Percentiles rank a stretch among this genome's conserved stretches.
Conservation (phyloP, 2,888 invertebrate genomes). For the Oscheius onirici region DNA sequence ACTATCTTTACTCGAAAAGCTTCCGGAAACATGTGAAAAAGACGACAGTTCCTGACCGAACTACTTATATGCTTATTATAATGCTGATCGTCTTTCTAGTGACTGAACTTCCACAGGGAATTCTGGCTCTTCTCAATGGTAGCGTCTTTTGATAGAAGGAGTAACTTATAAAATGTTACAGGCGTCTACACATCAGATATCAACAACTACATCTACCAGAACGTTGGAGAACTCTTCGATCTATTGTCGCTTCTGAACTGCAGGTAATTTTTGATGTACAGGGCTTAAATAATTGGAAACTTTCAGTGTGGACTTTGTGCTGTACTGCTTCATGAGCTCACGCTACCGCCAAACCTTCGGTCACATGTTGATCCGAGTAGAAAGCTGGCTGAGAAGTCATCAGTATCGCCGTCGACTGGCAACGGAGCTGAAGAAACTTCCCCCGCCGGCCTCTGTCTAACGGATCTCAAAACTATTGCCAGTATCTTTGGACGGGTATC, state of each 20-base stretch:
- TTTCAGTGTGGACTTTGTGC: conserved; percentile 58
- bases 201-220: conserved; percentile 58
- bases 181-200: conserved; percentile 58
- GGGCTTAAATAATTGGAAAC: no score
- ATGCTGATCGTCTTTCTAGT: conserved; percentile 62
- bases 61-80: conserved; percentile 61
- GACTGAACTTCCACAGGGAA: conserved; percentile 62
- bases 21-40: conserved; percentile 63
- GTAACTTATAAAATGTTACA: conserved; percentile 27
- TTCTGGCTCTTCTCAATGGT: conserved; percentile 60
- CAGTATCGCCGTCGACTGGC: conserved; percentile 42
- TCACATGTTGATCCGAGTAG: conserved; percentile 58
- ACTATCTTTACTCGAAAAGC: conserved; percentile 66
- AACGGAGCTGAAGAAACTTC: conserved; percentile 42
- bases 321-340: conserved; percentile 63
- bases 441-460: conserved; percentile 30
- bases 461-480: background rate
- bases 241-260: conserved; percentile 63
- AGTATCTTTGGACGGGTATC: background rate
- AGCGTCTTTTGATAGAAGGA: background rate
- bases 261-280: conserved; percentile 44
- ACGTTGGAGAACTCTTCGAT: conserved; percentile 61
- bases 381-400: conserved; percentile 57
- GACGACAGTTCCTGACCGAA: conserved; percentile 62
- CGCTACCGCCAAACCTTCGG: conserved; percentile 62